Base-by-base conservation (phyloP, 2,888 invertebrate species). In the Parnassius mnemosyne region DNA sequence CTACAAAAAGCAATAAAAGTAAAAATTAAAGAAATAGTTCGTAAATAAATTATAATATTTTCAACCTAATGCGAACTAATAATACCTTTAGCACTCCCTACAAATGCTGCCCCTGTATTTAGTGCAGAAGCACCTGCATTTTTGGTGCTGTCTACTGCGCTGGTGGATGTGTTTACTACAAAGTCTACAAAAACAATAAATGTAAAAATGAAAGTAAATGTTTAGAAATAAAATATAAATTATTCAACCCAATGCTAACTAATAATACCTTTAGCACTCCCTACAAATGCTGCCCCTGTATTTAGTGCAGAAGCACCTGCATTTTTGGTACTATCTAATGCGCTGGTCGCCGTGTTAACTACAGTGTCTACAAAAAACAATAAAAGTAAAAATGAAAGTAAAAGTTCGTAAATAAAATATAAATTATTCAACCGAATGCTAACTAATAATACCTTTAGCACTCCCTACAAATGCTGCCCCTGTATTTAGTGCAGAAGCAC, bases 401-500 rank as follows among this genome's bases (percentile, higher is more conserved):
- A 16, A 16, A 16, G 1, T 16, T 1, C 3, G n/a, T n/a, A 20
- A 56, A 25, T 57, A 41, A 47, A 12, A 47, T 47, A 47, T 2
- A 13, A 13, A 13, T 2, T 3, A 3, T 10, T 11, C 1, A 2
- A 2, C 1, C 7, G 0, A 1, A 7, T 47, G 47, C 3, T 9
- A n/a, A 2, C 34, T 55, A 56, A 34, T 44, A 46, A 61, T 69
- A 70, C 69, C 70, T 74, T 63, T 72, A 25, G 72, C 71, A 41
- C 69, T 70, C 60, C 75, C 79, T 65, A 79, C 69, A 25, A 80
- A 66, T 13, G 76, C 53, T 13, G 76, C 71, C 57, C 84, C 76
- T 51, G 77, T 79, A 63, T 83, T 79, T 65, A 77, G 68, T 25
- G 76, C 87, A 58, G 86, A 84, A 50, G 84, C 81, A 66, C 73